Conservation (phyloP, 2,888 invertebrate genomes). For the Tiliacea citrago region DNA sequence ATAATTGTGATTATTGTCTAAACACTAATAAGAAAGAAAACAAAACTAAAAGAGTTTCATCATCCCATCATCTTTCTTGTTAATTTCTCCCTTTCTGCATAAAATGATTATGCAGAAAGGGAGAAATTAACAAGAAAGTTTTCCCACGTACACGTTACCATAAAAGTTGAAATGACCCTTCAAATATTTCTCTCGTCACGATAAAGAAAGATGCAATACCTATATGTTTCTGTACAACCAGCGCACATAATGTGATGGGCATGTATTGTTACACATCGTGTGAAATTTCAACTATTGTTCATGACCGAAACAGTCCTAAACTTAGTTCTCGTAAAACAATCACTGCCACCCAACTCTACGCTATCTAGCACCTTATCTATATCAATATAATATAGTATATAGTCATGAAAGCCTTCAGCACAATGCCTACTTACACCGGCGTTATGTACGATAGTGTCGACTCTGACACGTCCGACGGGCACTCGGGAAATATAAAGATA, state of each 20-base stretch:
- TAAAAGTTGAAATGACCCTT: not conserved
- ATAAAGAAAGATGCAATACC: not conserved
- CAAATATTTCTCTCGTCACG: not conserved
- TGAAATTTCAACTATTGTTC: constrained; percentile 1
- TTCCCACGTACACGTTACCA: not conserved
- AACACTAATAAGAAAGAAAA: no score
- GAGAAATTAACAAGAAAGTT: not conserved
- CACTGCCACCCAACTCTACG: constrained; percentile 8
- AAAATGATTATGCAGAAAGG: not conserved
- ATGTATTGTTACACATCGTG: not conserved
- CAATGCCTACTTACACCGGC: constrained; percentile 41
- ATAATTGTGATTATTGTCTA: not conserved
- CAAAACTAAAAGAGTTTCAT: not conserved
- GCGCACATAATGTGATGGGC: not conserved
- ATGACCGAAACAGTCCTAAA: constrained; percentile 6
- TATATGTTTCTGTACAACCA: not conserved
- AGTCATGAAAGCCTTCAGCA: constrained; percentile 42
- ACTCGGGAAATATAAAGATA: constrained; percentile 52
- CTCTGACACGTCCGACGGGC: constrained; percentile 49
- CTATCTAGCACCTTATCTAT: constrained; percentile 13
- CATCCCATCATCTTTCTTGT: rapidly evolving
- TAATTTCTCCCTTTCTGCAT: no score
- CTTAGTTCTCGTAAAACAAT: constrained; percentile 35
- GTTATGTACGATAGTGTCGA: constrained; percentile 46
- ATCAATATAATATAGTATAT: constrained; percentile 33